Conservation (phyloP, 1,140 invertebrate genomes). For the Drosophila santomea region DNA sequence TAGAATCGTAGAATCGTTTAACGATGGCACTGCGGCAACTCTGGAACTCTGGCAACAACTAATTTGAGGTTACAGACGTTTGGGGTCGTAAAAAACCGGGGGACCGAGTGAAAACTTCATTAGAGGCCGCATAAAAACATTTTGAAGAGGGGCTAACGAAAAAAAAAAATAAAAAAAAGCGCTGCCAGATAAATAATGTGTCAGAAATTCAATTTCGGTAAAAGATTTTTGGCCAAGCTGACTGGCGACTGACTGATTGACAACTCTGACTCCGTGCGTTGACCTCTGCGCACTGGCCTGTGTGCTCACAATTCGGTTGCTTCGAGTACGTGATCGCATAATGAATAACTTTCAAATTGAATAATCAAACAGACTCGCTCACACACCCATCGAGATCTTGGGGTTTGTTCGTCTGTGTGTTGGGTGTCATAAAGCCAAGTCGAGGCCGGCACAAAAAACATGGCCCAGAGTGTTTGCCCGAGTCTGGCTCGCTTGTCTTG, state of each 20-base stretch:
- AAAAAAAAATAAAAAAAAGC: conserved; percentile 10
- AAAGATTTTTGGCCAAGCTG: conserved; percentile 53
- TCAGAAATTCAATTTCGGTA: conserved; percentile 77
- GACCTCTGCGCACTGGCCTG: conserved; percentile 45
- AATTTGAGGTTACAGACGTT: conserved; percentile 57
- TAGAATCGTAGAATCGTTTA: conserved; percentile 33
- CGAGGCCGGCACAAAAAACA: conserved; percentile 67
- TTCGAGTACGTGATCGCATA: conserved; percentile 80
- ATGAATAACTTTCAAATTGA: conserved; percentile 83
- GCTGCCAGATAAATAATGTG: conserved; percentile 56
- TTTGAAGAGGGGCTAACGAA: not conserved
- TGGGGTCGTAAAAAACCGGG: conserved; percentile 59
- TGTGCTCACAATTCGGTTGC: conserved; percentile 29
- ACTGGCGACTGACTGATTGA: conserved; percentile 50
- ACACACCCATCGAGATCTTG: conserved; percentile 43
- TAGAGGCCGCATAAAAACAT: conserved; percentile 68
- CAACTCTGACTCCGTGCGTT: conserved; percentile 74
- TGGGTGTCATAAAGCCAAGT: conserved; percentile 74
- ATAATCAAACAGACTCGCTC: conserved; percentile 71
- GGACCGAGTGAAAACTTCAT: conserved; percentile 72
- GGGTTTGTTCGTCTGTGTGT: conserved; percentile 13
- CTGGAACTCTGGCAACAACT: conserved; percentile 59
- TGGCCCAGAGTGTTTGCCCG: conserved; percentile 61
- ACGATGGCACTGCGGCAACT: conserved; percentile 61
- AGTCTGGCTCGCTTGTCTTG: conserved; percentile 27